Conservation (phyloP, 2,888 invertebrate genomes). For the Xestia sexstrigata region DNA sequence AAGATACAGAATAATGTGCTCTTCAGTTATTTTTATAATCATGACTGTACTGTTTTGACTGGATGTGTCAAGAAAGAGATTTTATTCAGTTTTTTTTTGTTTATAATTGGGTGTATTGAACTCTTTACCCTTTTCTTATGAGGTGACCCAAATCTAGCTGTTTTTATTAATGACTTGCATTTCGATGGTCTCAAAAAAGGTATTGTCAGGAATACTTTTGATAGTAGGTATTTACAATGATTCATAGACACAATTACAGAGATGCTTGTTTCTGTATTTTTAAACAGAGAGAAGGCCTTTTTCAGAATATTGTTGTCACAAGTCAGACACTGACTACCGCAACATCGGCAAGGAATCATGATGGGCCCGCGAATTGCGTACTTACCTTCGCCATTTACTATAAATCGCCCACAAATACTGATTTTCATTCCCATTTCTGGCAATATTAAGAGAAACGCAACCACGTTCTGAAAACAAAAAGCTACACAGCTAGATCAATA, state of each 20-base stretch:
- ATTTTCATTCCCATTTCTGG: not conserved
- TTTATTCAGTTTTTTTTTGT: slow-evolving; percentile 21
- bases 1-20: slow-evolving; percentile 13
- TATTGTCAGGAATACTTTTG: not conserved
- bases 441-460: not conserved
- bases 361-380: not conserved
- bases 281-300: not conserved
- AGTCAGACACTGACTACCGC: too few relatives aligned
- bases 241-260: not conserved
- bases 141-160: not conserved
- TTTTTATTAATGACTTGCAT: not conserved
- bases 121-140: not conserved
- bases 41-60: slow-evolving; percentile 1
- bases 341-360: too few relatives aligned
- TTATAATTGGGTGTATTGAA: slow-evolving; percentile 21
- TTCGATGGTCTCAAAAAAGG: not conserved
- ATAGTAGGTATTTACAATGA: not conserved
- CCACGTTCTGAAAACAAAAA: not conserved
- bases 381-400: not conserved
- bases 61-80: slow-evolving; percentile 8
- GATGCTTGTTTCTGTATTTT: not conserved
- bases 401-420: not conserved
- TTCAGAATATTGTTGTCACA: not conserved
- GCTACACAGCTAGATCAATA: slow-evolving; percentile 4
- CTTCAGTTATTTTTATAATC: slow-evolving; percentile 30